Evolutionary conservation across 1,140 invertebrate species (phyloP), one percentile per base, ranked within the genome.

Genomic region (Euura saliciscinereae): DNA sequence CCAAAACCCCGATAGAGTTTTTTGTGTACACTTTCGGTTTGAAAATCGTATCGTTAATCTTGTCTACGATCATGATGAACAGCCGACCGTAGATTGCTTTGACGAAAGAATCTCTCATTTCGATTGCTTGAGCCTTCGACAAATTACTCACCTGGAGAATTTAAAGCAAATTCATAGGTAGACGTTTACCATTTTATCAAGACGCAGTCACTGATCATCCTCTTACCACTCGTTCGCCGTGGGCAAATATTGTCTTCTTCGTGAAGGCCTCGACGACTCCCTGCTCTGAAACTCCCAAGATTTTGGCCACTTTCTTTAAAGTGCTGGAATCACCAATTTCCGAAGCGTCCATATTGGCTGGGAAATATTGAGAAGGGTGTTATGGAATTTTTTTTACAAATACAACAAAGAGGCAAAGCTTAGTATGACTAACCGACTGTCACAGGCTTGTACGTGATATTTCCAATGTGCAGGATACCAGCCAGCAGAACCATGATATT

Each of bases 1-100:
- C 97, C 64, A 99, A 87, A 5, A 99, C 95, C 7, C 97, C 97
- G 74, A 98, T 97, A 1, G 93, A 93, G 71, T 90, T 91, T 76
- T 93, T 90, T 3, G 85, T 85, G 3, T 89, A 78, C 3, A 77
- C 70, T 75, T 91, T 89, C 28, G 91, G 90, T 86, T 92, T 93
- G 80, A 90, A 94, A 78, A 98, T 95, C 1, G 96, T 95, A 75
- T 90, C 89, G 82, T 99, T 99, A 67, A 99, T 97, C 84, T 96
- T 95, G 8, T 94, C 91, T 0, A 98, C 95, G 72, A 99, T 96
- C 87, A 93, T 94, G 66, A 97, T 91, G 84, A 99, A 99, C 77
- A 99, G 91, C 75, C 94, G 91, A 1, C 96, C 96, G 84, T 99
- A 99, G 73, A 99, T 93, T 2, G 93, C 93, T 90, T 97, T 97